phyloP scores from a whole-genome alignment of 2,888 invertebrate species.

The Ophion slaviceki region DNA sequence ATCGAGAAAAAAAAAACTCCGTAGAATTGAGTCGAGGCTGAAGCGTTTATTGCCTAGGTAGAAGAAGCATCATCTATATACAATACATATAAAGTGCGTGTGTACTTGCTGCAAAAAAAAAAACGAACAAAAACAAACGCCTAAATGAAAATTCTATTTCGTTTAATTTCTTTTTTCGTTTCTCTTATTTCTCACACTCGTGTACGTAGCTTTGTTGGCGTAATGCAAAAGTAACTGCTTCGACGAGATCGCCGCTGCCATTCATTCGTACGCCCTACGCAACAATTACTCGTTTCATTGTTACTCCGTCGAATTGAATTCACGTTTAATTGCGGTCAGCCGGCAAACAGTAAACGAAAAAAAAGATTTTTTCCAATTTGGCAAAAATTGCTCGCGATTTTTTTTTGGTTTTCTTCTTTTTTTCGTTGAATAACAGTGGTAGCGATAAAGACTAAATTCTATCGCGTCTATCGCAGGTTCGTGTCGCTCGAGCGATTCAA shows the following conservation, averaged over 20 bases:
- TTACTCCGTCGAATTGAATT: conserved; percentile 8
- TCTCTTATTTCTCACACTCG: conserved; percentile 50
- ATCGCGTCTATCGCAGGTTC: neutral
- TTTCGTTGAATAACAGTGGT: too few relatives aligned
- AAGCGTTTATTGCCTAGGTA: conserved; percentile 55
- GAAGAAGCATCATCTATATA: conserved; percentile 45
- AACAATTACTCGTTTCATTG: conserved; percentile 26
- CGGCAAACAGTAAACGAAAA: neutral
- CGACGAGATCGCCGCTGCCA: conserved; percentile 57
- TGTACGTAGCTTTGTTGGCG: conserved; percentile 61
- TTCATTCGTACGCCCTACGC: conserved; percentile 49
- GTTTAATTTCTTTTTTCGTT: conserved; percentile 34
- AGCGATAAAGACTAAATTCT: neutral
- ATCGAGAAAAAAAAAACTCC: conserved; percentile 9
- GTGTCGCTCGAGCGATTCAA: neutral
- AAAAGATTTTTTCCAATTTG: neutral
- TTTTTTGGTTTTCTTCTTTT: too few relatives aligned
- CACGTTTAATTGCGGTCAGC: neutral
- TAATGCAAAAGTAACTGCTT: conserved; percentile 66
- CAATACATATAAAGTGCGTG: conserved; percentile 35
- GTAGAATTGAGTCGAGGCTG: conserved; percentile 51
- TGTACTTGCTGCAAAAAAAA: conserved; percentile 34
- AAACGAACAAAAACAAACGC: conserved; percentile 8
- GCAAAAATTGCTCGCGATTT: neutral
- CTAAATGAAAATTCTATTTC: conserved; percentile 25